Base-by-base conservation (phyloP, 2,113 vertebrate species). In the Pampusana beccarii region DNA sequence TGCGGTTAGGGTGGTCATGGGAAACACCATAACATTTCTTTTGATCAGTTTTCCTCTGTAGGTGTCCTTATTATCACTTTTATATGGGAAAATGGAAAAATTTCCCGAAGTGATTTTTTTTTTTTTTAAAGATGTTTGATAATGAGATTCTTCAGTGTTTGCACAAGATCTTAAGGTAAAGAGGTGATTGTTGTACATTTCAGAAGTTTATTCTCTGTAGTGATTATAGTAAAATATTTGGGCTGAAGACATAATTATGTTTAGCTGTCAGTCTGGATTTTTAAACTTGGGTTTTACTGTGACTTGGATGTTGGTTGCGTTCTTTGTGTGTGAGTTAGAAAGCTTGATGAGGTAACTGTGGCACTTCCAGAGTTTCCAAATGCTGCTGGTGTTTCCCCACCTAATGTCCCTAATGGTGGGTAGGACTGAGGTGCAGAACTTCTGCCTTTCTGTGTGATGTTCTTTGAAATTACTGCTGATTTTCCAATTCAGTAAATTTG, bases 391-490 rank as follows among this genome's bases (percentile, higher is more conserved):
- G 4, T 48, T 90, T 88, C 42, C 38, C 25, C 5, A 44, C 25
- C 5, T 38, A 1, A 29, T 28, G 8, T 20, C 8, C 15, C 29
- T 51, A 24, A 3, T 5, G 6, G 8, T 2, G 10, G 11, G 2
- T 20, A 31, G 71, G 46, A 25, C 21, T 29, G 19, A 87, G 36
- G 28, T 42, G 15, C 40, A 42, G 79, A 46, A 54, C 31, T 25
- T 71, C 61, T 78, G 71, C 29, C 46, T 14, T 88, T 82, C 31
- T n/a, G 20, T 1, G 0, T 58, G 13, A 4, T 13, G 1, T 9
- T 29, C 56, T 48, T 66, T 58, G 16, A 36, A 69, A 34, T 51
- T 36, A 15, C 38, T 46, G 4, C 15, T 53, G 19, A 2, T 7
- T 65, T 93, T 74, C 60, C 28, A 26, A 0, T 40, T 78, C 26